phyloP scores from a whole-genome alignment of 92 coral and sea anemone species.

The Galaxea fascicularis region DNA sequence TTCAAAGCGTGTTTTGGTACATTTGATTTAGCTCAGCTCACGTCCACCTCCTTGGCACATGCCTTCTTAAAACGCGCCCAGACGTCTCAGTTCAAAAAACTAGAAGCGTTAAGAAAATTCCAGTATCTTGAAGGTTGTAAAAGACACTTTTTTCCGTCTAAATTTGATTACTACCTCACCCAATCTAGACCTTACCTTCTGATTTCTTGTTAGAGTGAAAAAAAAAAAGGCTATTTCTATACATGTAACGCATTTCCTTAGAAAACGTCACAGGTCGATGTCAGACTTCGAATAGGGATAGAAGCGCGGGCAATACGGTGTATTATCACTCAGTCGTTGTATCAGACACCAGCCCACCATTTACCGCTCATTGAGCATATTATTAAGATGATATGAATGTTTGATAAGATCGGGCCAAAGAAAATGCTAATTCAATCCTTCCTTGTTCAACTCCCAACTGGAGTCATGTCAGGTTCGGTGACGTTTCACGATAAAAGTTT shows the following conservation, averaged over 20 bases:
- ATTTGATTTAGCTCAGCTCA: not conserved
- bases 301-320: not conserved
- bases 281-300: not conserved
- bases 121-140: not conserved
- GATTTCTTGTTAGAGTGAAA: not conserved
- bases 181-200: no score
- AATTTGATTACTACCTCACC: not conserved
- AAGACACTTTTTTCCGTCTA: not conserved
- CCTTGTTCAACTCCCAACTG: not conserved
- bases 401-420: not conserved
- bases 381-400: not conserved
- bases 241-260: not conserved
- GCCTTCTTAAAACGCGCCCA: not conserved
- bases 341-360: conserved; percentile 13
- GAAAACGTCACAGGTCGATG: not conserved
- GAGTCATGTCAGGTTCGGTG: not conserved
- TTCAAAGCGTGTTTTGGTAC: not conserved
- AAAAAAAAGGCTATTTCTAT: not conserved
- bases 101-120: no score
- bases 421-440: not conserved
- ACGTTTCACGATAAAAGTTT: not conserved
- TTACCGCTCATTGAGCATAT: not conserved
- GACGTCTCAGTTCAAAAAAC: not conserved
- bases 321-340: conserved; percentile 1
- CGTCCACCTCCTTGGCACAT: conserved; percentile 5